These are phyloP conservation scores for Sarcophilus harrisii DNA, from an alignment of 2,797 vertebrate species.

Conservation along the genomic window DNA sequence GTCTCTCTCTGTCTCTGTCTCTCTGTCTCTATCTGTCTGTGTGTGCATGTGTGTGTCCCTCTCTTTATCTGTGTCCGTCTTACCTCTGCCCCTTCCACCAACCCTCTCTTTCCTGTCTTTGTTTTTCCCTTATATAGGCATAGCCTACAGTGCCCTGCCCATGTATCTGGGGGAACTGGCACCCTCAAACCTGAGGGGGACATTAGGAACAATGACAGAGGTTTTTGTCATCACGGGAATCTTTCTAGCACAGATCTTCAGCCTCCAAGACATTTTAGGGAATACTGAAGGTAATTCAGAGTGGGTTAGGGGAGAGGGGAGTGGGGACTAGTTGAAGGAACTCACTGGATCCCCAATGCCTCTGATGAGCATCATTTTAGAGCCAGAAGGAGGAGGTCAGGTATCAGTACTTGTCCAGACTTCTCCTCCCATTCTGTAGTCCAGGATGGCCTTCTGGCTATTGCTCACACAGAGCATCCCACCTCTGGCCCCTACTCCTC, in stretches of 20 bases:
- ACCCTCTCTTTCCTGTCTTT: neutral
- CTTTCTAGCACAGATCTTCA: conserved; percentile 91
- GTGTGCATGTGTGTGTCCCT: neutral
- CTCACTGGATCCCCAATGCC: accelerated
- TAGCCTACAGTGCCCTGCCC: conserved; percentile 93
- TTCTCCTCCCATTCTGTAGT: neutral
- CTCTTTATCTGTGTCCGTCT: neutral
- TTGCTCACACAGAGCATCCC: neutral
- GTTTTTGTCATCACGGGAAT: conserved; percentile 93
- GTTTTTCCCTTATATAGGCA: conserved; percentile 81
- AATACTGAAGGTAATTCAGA: conserved; percentile 86
- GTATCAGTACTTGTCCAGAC: neutral
- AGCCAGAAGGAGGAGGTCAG: neutral
- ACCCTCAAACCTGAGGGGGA: conserved; percentile 89
- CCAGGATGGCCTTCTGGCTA: neutral
- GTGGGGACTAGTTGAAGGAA: neutral
- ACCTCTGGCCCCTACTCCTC: neutral
- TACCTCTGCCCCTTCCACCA: neutral
- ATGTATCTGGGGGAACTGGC: conserved; percentile 91
- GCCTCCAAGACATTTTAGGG: conserved; percentile 89
- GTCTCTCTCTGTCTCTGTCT: no score
- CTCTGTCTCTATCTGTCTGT: no score
- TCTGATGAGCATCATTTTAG: neutral
- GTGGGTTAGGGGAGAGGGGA: accelerated
- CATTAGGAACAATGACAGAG: conserved; percentile 89